These are phyloP conservation scores for Bombylius major DNA, from an alignment of 2,888 invertebrate species.

Conservation along the genomic window DNA sequence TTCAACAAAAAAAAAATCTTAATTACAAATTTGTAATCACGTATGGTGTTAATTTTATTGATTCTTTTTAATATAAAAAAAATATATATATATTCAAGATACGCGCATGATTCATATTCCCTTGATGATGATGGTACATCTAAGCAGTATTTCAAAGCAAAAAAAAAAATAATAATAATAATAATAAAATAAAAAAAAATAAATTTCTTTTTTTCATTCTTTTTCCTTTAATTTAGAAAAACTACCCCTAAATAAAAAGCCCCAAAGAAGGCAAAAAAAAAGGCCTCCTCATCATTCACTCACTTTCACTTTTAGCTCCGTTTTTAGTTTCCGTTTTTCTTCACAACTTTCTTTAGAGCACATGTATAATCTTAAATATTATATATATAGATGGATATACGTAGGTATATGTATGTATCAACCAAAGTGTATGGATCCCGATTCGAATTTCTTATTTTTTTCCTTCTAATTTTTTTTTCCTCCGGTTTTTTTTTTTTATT, in stretches of 20 bases:
- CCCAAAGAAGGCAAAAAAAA: too few relatives aligned
- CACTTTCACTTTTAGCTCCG: slow-evolving; percentile 16
- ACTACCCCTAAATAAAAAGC: slow-evolving; percentile 2
- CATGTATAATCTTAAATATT: background rate
- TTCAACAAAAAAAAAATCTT: background rate
- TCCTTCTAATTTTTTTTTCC: too few relatives aligned
- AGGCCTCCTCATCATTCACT: slow-evolving; percentile 1
- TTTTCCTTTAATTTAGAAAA: slow-evolving; percentile 14
- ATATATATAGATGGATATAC: background rate
- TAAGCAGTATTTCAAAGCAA: background rate
- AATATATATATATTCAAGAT: background rate
- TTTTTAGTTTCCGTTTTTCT: slow-evolving; percentile 1
- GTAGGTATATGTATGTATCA: background rate
- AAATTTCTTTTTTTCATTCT: slow-evolving; percentile 11
- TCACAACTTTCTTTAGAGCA: slow-evolving; percentile 3
- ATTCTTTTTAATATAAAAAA: slow-evolving; percentile 12
- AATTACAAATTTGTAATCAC: background rate
- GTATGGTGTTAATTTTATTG: slow-evolving; percentile 15
- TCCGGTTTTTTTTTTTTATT: too few relatives aligned
- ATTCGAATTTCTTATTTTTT: too few relatives aligned
- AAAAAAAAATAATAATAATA: slow-evolving; percentile 1
- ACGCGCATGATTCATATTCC: slow-evolving; percentile 18
- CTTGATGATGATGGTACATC: background rate
- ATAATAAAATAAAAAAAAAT: slow-evolving; percentile 7
- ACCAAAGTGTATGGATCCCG: background rate